Conservation (phyloP, 1,140 invertebrate genomes). For the Proales similis region DNA sequence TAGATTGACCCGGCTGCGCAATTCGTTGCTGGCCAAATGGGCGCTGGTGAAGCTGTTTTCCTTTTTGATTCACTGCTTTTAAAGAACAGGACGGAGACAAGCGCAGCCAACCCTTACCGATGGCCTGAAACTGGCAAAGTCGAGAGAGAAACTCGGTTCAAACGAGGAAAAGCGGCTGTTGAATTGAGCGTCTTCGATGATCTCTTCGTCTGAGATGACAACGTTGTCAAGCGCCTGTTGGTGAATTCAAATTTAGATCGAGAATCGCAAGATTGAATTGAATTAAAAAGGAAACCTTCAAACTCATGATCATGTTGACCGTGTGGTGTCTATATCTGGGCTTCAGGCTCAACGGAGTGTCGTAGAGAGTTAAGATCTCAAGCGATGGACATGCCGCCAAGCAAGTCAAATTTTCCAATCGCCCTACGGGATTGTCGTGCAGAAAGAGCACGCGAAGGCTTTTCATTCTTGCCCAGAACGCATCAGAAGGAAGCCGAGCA, state of each 20-base stretch:
- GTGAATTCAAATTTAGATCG: conserved; percentile 42
- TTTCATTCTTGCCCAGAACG: conserved; percentile 47
- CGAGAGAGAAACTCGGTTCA: conserved; percentile 41
- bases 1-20: conserved; percentile 41
- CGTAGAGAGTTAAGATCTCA: conserved; percentile 46
- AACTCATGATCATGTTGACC: conserved; percentile 22
- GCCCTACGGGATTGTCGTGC: conserved; percentile 51
- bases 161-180: conserved; percentile 43
- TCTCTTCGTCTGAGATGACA: conserved; percentile 52
- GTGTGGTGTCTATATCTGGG: conserved; percentile 38
- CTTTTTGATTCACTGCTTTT: conserved; percentile 41
- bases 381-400: conserved; percentile 44
- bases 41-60: conserved; percentile 41
- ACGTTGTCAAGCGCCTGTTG: conserved; percentile 47
- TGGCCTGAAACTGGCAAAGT: too few species aligned
- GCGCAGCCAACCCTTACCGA: neutral
- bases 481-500: conserved; percentile 43
- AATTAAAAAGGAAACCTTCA: neutral
- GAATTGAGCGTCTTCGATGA: conserved; percentile 52
- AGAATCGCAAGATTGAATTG: neutral
- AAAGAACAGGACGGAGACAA: conserved; percentile 42
- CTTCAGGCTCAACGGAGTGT: conserved; percentile 48
- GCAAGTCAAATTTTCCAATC: conserved; percentile 46
- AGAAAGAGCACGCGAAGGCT: conserved; percentile 46
- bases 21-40: conserved; percentile 30